Evolutionary conservation across 2,113 vertebrate genomes (phyloP).

Genomic region (Gymnarchus niloticus): DNA sequence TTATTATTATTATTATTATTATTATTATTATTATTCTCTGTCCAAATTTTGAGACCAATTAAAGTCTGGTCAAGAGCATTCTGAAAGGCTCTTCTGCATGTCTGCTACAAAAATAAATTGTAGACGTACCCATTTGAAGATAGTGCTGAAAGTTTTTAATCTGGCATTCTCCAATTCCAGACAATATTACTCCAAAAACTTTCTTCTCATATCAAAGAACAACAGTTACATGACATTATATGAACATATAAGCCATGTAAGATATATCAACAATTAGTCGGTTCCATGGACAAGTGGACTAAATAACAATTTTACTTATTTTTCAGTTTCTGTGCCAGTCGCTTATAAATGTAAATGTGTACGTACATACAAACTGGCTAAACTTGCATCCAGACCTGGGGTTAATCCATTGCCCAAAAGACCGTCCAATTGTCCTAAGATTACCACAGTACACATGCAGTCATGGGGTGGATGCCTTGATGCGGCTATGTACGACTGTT

Average conservation of each 20-base stretch:
- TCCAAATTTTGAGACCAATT: slow-evolving; percentile 7
- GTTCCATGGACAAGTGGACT: too few relatives aligned
- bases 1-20: background rate
- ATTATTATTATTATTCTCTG: background rate
- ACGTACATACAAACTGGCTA: too few relatives aligned
- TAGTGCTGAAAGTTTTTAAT: background rate
- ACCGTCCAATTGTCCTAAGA: slow-evolving; percentile 44
- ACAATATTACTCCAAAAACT: background rate
- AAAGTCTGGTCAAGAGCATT: slow-evolving; percentile 27
- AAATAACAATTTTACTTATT: too few relatives aligned
- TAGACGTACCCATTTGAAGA: slow-evolving; percentile 31
- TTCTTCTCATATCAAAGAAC: slow-evolving; percentile 7
- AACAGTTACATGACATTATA: slow-evolving; percentile 32
- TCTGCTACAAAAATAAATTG: slow-evolving; percentile 35
- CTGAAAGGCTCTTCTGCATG: slow-evolving; percentile 30
- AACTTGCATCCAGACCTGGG: too few relatives aligned
- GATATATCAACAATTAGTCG: background rate
- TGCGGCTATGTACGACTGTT: slow-evolving; percentile 69
- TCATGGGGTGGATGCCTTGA: slow-evolving; percentile 47
- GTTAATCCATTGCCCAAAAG: too few relatives aligned
- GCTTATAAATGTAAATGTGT: too few relatives aligned
- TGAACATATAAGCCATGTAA: slow-evolving; percentile 24
- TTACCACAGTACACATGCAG: slow-evolving; percentile 43
- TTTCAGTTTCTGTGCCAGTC: too few relatives aligned
- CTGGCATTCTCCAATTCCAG: background rate